Evolutionary conservation across 2,888 invertebrate genomes (phyloP), one percentile per base, ranked within the genome.

Genomic region (Melieria crassipennis): DNA sequence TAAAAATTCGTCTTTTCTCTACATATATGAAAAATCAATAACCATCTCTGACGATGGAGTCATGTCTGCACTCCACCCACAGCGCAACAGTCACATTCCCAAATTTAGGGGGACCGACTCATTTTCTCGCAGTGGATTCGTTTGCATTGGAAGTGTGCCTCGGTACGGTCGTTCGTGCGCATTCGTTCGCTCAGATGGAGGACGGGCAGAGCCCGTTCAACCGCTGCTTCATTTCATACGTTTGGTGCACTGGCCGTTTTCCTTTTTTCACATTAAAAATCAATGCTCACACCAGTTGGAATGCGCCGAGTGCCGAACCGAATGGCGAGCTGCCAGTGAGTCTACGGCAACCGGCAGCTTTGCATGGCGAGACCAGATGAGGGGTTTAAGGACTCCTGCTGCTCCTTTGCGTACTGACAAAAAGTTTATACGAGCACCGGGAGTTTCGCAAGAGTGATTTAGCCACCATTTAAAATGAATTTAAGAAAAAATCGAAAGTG

Each of bases 1-100:
- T 50, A 70, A 69, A 70, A 74, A 71, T 70, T 74, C 62, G 61
- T 69, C 73, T 74, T 78, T 77, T 79, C 79, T 79, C 79, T 78
- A 30, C 30, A 30, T 30, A 78, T 76, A 79, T 77, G 78, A 77
- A 83, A 84, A 84, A 84, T 84, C 83, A 81, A 84, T 84, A 84
- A 74, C 73, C 75, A 76, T 78, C 77, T 70, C 65, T 72, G 71
- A 65, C 67, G 72, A 72, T 72, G 72, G 72, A 71, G 72, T 71
- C 65, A 69, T 69, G 60, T 52, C 70, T 65, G 63, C 50, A 69
- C 71, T 74, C 61, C 61, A 73, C 57, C 65, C 57, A 63, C 57
- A 65, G 56, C 69, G 62, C 55, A 62, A 48, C 62, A 9, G 61
- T 47, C 67, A 67, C 67, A 67, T 67, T 58, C 67, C 67, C 67